A percentile compares a stretch with the other conserved stretches of the same genome.
Evolutionary conservation across 2,113 vertebrate genomes (phyloP).

Genomic region (Myotis davidii): DNA sequence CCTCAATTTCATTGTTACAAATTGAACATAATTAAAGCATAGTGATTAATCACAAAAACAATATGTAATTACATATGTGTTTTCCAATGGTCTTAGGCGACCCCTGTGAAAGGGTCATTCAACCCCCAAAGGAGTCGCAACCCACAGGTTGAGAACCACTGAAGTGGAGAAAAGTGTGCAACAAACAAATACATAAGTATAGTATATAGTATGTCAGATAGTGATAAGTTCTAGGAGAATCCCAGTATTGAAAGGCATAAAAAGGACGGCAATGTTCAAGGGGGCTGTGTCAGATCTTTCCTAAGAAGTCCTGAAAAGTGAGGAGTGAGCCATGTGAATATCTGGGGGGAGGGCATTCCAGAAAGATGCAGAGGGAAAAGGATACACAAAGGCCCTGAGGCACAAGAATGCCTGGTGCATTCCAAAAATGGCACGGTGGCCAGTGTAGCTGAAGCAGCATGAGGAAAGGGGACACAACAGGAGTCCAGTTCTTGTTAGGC

Average conservation of each 20-base stretch:
- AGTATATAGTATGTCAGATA: not conserved
- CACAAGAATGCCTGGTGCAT: not conserved
- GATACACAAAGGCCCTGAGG: not conserved
- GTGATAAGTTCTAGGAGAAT: not conserved
- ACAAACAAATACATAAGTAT: not conserved
- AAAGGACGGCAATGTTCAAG: not conserved
- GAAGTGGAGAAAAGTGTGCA: not conserved
- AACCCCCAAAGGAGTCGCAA: too few species aligned
- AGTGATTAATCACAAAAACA: too few species aligned
- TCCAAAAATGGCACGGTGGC: not conserved
- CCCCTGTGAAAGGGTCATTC: too few species aligned
- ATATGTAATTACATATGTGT: too few species aligned
- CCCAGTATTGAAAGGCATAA: not conserved
- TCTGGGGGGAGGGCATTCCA: not conserved
- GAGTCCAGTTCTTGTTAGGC: not conserved
- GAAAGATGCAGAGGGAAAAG: not conserved
- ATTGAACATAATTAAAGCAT: too few species aligned
- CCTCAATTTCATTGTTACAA: too few species aligned
- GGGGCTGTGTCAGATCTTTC: not conserved
- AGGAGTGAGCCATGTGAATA: not conserved
- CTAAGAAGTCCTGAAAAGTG: not conserved
- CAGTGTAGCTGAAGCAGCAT: not conserved
- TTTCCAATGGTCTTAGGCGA: too few species aligned
- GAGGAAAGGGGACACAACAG: not conserved
- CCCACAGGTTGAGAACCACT: too few species aligned